Evolutionary conservation across 2,113 vertebrate species (phyloP).

Genomic region (Zapornia atra): DNA sequence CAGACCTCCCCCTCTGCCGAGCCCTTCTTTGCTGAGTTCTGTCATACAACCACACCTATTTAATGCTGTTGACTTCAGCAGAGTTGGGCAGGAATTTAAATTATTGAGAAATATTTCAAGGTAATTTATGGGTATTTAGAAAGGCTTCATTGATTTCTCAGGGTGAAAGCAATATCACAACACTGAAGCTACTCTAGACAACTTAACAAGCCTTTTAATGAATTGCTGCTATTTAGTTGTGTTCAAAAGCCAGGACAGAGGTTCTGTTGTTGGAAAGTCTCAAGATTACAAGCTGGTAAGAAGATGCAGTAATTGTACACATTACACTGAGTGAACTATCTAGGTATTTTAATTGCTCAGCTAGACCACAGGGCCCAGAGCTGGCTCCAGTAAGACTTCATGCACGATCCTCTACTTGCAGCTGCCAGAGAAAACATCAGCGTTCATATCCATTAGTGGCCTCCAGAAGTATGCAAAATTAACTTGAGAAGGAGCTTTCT

Average conservation of each 20-base stretch:
- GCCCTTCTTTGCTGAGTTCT: not conserved
- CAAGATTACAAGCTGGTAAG: not conserved
- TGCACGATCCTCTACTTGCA: not conserved
- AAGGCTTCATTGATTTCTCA: slow-evolving; percentile 17
- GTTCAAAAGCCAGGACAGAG: slow-evolving; percentile 13
- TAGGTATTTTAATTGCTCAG: slow-evolving; percentile 22
- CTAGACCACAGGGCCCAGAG: not conserved
- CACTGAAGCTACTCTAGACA: not conserved
- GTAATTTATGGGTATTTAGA: not conserved
- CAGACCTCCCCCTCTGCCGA: not conserved
- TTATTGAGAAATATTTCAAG: slow-evolving; percentile 12
- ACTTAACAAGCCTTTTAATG: slow-evolving; percentile 11
- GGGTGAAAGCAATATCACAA: not conserved
- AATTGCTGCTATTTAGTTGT: not conserved
- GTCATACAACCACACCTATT: not conserved
- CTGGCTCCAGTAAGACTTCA: not conserved
- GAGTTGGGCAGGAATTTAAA: not conserved
- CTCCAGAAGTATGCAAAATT: not conserved
- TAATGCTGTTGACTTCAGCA: not conserved
- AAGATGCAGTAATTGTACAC: not conserved
- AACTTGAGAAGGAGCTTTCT: slow-evolving; percentile 15
- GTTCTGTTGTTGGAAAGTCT: slow-evolving; percentile 25
- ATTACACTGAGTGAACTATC: not conserved
- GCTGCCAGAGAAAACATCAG: slow-evolving; percentile 41
- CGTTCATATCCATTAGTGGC: not conserved